Base-by-base conservation (phyloP, 2,797 vertebrate genomes). In the Poeciliopsis paucimaculata region DNA sequence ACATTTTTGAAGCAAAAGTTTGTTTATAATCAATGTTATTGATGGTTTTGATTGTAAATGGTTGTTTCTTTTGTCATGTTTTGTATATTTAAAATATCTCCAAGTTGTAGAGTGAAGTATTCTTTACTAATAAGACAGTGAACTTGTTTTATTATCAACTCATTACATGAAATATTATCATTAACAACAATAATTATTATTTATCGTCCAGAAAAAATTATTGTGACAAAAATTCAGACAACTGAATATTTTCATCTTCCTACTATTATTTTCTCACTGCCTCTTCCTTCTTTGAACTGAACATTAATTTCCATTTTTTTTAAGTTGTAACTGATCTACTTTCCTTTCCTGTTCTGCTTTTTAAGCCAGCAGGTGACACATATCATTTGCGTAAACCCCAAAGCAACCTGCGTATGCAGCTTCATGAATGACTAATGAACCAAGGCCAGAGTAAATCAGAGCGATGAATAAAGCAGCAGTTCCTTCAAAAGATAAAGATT, bases 381-480 rank as follows among this genome's bases (percentile, higher is more conserved):
- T n/a, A 7, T 72, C 41, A 20, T 31, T 47, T 4, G 43, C 23
- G 12, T 72, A 15, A 53, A 46, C 51, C 68, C 68, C 26, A 28
- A 55, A 34, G 49, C 49, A 20, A 26, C 13, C 10, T 11, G 18
- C 9, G 2, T 11, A 39, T 5, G 26, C n/a, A 11, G 16, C 34
- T 41, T 76, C 26, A 11, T 47, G 41, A 10, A 13, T 26, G 31
- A 66, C 75, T 23, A 46, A 36, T 23, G 20, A 73, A 7, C 46
- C 12, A 16, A 8, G 31, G 39, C 31, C 36, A 55, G 16, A 75
- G 2, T 18, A 49, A 72, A 77, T 13, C 16, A 51, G 20, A 55
- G 28, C 68, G 39, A 78, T 70, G 11, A 73, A 80, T n/a, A 28
- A 43, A 57, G 71, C 7, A 39, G 62, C 23, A 66, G n/a, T 6